Evolutionary conservation across 2,888 invertebrate species (phyloP).

Genomic region (Epistrophe grossulariae): DNA sequence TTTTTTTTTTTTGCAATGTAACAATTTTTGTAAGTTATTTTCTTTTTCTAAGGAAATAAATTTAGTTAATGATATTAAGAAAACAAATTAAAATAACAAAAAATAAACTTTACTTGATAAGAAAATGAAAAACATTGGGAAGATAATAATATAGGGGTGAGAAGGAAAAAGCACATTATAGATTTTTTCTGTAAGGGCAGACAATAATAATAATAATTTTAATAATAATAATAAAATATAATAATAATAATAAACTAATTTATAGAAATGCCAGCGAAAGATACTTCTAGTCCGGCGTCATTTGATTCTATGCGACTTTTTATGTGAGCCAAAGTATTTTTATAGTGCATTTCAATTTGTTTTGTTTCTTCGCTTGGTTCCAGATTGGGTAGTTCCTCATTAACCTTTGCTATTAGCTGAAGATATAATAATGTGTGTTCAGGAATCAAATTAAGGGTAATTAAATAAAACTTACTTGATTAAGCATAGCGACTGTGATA

Average conservation of each 20-base stretch:
- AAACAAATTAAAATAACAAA: slow-evolving; percentile 34
- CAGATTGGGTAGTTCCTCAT: slow-evolving; percentile 96
- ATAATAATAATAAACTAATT: slow-evolving; percentile 78
- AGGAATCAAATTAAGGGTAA: not conserved
- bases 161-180: not conserved
- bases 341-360: slow-evolving; percentile 97
- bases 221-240: slow-evolving; percentile 18
- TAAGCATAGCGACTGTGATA: slow-evolving; percentile 85
- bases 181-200: slow-evolving; percentile 5
- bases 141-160: not conserved
- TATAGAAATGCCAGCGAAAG: slow-evolving; percentile 83
- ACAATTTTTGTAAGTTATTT: slow-evolving; percentile 32
- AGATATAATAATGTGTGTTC: not conserved
- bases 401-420: slow-evolving; percentile 95
- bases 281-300: slow-evolving; percentile 82
- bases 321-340: slow-evolving; percentile 93
- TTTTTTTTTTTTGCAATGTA: slow-evolving; percentile 42
- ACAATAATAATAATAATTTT: slow-evolving; percentile 31
- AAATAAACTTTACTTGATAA: slow-evolving; percentile 10
- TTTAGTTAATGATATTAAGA: slow-evolving; percentile 44
- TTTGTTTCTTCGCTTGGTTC: slow-evolving; percentile 98
- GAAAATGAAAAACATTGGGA: not conserved
- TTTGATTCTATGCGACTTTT: slow-evolving; percentile 86
- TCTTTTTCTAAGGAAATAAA: slow-evolving; percentile 37
- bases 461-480: slow-evolving; percentile 83